A percentile compares a stretch with the other conserved stretches of the same genome.
phyloP scores from a whole-genome alignment of 53 echinoderm and acorn worm genomes.

The Temnopleurus reevesii region DNA sequence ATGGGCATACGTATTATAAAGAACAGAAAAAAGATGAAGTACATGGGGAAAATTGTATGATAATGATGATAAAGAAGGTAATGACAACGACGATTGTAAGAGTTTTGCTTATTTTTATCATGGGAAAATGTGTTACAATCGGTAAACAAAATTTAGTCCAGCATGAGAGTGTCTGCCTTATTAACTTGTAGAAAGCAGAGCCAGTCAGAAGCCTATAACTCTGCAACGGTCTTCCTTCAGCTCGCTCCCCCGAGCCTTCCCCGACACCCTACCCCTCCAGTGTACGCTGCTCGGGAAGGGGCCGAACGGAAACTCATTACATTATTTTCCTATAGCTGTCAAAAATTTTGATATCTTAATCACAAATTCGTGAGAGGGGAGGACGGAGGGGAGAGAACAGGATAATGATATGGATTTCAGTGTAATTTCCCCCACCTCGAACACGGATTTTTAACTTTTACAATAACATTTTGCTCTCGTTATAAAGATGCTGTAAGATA shows the following conservation, averaged over 20 bases:
- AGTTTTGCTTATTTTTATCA: too few relatives aligned
- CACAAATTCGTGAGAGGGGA: slow-evolving; percentile 38
- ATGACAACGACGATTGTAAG: too few relatives aligned
- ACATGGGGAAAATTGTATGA: too few relatives aligned
- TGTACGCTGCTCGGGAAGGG: slow-evolving; percentile 31
- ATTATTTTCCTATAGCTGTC: slow-evolving; percentile 58
- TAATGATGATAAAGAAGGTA: too few relatives aligned
- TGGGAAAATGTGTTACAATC: neutral
- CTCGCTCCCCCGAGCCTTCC: slow-evolving; percentile 22
- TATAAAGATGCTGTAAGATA: neutral
- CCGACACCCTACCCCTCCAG: slow-evolving; percentile 9
- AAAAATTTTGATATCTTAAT: slow-evolving; percentile 49
- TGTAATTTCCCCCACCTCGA: neutral
- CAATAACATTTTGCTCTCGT: neutral
- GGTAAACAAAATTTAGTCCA: neutral
- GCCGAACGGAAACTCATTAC: slow-evolving; percentile 58
- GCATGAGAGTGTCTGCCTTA: slow-evolving; percentile 34
- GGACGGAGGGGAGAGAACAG: slow-evolving; percentile 1
- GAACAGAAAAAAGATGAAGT: too few relatives aligned
- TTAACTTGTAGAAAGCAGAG: neutral
- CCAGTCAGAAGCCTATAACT: slow-evolving; percentile 47
- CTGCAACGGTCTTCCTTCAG: slow-evolving; percentile 38
- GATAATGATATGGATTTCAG: slow-evolving; percentile 2
- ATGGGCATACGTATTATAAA: too few relatives aligned
- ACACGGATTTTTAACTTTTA: neutral